phyloP scores from a whole-genome alignment of 1,140 invertebrate species.

The Bombus haemorrhoidalis region DNA sequence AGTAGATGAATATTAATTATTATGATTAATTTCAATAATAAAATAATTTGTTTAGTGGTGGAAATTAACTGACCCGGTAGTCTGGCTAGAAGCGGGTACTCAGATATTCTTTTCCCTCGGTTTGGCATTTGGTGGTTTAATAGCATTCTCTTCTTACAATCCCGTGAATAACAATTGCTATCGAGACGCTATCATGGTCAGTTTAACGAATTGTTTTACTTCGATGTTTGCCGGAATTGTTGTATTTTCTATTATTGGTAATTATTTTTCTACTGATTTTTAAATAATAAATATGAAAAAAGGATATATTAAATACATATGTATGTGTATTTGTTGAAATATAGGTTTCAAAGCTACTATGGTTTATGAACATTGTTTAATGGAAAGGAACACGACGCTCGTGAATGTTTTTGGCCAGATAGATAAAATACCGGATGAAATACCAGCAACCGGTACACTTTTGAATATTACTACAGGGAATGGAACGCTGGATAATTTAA shows the following conservation, averaged over 20 bases:
- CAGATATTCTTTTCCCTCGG: constrained; percentile 99
- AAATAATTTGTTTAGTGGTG: constrained; percentile 82
- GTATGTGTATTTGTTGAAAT: neutral
- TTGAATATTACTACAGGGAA: constrained; percentile 84
- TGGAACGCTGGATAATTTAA: constrained; percentile 83
- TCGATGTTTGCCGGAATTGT: constrained; percentile 99
- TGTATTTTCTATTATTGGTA: constrained; percentile 98
- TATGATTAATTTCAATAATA: neutral
- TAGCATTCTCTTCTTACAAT: constrained; percentile 98
- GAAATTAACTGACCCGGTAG: constrained; percentile 90
- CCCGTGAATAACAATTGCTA: constrained; percentile 98
- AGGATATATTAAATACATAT: neutral
- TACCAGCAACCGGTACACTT: constrained; percentile 83
- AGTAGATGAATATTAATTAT: neutral
- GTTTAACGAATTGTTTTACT: constrained; percentile 96
- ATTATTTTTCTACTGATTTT: neutral
- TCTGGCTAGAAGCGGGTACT: constrained; percentile 98
- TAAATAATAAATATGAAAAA: neutral
- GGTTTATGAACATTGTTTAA: constrained; percentile 90
- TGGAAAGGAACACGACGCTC: constrained; percentile 85
- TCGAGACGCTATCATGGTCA: constrained; percentile 96
- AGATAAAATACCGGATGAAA: constrained; percentile 79
- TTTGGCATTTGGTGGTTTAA: constrained; percentile 96
- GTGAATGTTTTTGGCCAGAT: constrained; percentile 83
- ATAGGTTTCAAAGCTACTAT: constrained; percentile 93